A percentile compares a stretch with the other conserved stretches of the same genome.
Conservation (phyloP, 1,140 invertebrate species). For the Helicoverpa zea region DNA sequence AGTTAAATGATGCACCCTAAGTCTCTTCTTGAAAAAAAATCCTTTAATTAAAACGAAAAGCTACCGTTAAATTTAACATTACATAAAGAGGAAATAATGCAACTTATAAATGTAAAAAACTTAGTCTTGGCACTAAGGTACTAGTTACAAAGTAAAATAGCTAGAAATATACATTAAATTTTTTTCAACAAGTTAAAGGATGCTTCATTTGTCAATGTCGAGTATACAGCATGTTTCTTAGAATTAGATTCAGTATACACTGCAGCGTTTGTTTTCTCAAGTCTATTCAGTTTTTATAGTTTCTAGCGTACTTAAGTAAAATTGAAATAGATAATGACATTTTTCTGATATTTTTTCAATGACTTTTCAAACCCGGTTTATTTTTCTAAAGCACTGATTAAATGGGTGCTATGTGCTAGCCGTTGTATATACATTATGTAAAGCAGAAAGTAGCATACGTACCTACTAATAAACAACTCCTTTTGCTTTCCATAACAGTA, state of each 20-base stretch:
- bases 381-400: no score
- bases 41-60: no score
- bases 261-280: not conserved
- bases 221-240: not conserved
- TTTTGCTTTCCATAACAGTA: no score
- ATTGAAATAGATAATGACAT: not conserved
- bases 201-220: conserved; percentile 27
- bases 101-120: not conserved
- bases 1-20: no score
- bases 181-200: not conserved
- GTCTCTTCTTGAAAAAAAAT: no score
- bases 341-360: not conserved
- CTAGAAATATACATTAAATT: not conserved
- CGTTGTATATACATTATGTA: no score
- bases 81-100: no score
- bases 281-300: conserved; percentile 1
- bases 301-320: not conserved
- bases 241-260: not conserved
- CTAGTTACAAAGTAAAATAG: conserved; percentile 1
- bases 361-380: not conserved
- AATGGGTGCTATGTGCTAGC: no score
- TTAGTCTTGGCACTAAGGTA: not conserved
- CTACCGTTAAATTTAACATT: no score
- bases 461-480: no score
- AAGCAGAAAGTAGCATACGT: no score